Evolutionary conservation across 2,113 vertebrate species (phyloP).

Genomic region (Poeciliopsis retropinna): DNA sequence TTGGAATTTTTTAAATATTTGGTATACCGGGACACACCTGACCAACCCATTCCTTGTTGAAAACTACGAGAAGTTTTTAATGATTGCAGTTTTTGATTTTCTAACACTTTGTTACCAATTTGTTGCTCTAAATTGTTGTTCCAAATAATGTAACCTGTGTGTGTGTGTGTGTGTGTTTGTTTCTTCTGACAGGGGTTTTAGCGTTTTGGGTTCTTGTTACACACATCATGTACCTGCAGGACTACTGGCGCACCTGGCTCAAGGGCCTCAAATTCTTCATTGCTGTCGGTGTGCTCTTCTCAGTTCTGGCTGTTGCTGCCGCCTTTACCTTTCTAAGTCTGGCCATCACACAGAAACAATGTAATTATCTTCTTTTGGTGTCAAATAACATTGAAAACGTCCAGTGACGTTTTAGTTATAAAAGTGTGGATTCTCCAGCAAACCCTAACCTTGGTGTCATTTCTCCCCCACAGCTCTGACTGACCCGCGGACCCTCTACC

Average conservation of each 20-base stretch:
- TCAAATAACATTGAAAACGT: background rate
- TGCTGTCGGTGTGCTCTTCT: constrained; percentile 85
- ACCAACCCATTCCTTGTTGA: too few relatives aligned
- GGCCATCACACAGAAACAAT: constrained; percentile 87
- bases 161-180: background rate
- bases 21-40: too few relatives aligned
- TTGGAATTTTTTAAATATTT: too few relatives aligned
- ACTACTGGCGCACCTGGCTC: constrained; percentile 98
- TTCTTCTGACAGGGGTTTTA: constrained; percentile 85
- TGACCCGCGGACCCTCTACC: constrained; percentile 88
- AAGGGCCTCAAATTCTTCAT: constrained; percentile 95
- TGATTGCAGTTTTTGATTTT: background rate
- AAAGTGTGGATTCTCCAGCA: background rate
- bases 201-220: constrained; percentile 93
- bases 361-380: constrained; percentile 74
- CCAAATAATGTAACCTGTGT: background rate
- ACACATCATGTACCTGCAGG: constrained; percentile 96
- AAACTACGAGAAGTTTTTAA: background rate
- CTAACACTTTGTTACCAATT: background rate
- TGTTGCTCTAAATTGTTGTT: too few relatives aligned
- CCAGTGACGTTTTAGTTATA: background rate
- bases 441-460: background rate
- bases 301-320: constrained; percentile 79
- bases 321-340: constrained; percentile 88
- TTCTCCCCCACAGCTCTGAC: constrained; percentile 76